Conservation (phyloP, 2,113 vertebrate species). For the Globicephala melas region DNA sequence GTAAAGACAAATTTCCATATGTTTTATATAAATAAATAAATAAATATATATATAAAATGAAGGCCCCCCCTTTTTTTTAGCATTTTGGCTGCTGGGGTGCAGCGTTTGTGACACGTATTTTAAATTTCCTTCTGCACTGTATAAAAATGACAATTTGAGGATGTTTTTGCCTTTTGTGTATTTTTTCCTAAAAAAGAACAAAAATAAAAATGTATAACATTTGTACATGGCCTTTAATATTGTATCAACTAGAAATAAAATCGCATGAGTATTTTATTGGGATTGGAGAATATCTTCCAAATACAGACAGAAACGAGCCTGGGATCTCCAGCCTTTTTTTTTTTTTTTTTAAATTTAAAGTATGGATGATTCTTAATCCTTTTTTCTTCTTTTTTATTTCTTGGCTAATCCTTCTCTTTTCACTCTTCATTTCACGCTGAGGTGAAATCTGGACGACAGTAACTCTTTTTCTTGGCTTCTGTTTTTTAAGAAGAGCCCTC, state of each 20-base stretch:
- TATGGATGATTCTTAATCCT: not conserved
- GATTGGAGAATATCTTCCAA: conserved; percentile 50
- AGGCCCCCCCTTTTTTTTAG: conserved; percentile 68
- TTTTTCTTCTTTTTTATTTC: not conserved
- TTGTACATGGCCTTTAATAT: conserved; percentile 81
- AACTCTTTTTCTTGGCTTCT: conserved; percentile 35
- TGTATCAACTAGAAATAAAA: conserved; percentile 81
- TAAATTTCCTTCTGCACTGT: conserved; percentile 93
- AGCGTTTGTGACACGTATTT: conserved; percentile 84
- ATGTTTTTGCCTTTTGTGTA: conserved; percentile 81
- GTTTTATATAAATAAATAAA: conserved; percentile 88
- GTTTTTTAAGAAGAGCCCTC: not conserved
- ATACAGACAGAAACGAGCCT: too few relatives aligned
- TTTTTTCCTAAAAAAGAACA: conserved; percentile 80
- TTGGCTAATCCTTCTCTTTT: not conserved
- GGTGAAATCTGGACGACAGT: not conserved
- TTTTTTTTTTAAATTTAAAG: not conserved
- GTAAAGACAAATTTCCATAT: conserved; percentile 83
- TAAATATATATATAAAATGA: conserved; percentile 88
- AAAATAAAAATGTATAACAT: conserved; percentile 91
- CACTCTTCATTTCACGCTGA: not conserved
- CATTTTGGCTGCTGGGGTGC: conserved; percentile 71
- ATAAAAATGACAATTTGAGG: conserved; percentile 87
- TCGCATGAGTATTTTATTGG: conserved; percentile 54
- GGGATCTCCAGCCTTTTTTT: not conserved